Base-by-base conservation (phyloP, 2,888 invertebrate genomes). In the Hololepta plana region DNA sequence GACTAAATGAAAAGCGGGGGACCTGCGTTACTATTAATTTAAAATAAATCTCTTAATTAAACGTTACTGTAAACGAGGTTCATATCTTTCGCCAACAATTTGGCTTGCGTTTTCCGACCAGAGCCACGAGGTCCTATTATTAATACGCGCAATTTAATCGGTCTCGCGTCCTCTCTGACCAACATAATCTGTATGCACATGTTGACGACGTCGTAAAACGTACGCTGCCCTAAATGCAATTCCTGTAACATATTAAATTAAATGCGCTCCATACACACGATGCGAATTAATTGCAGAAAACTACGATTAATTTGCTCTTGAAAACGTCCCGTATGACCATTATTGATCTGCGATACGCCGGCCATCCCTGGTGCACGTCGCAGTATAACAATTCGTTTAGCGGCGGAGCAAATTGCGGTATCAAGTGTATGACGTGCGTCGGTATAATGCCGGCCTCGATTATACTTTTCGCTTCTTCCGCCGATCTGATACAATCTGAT, bases 51-150 rank as follows among this genome's bases (percentile, higher is more conserved):
- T 3, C 29, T 8, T 6, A 22, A 8, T 8, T 22, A 22, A 22
- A 27, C 20, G 12, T 40, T 47, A 61, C 61, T 45, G 34, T 63
- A 57, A 21, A 70, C 54, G 4, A 73, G 38, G 37, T 62, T 59
- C 26, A 71, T 60, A 30, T 59, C 57, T 27, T 61, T 53, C 1
- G 60, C 52, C 8, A 71, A 44, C 5, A 57, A 36, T 7, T 40
- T 40, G 1, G 64, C 70, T 34, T 72, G 62, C 2, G 60, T 60
- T 31, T 55, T 55, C 15, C 65, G 51, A 2, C 70, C 67, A 9
- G 62, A 61, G 29, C 72, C 72, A 23, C 62, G 47, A 0, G 67
- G 62, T 3, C 72, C 73, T 2, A 73, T 41, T 2, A 74, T 43
- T 17, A 64, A 43, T 28, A 72, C 60, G 19, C 73, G 58, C 36